Evolutionary conservation across 1,140 invertebrate species (phyloP), one percentile per base, ranked within the genome.

Genomic region (Diachasma alloeum): DNA sequence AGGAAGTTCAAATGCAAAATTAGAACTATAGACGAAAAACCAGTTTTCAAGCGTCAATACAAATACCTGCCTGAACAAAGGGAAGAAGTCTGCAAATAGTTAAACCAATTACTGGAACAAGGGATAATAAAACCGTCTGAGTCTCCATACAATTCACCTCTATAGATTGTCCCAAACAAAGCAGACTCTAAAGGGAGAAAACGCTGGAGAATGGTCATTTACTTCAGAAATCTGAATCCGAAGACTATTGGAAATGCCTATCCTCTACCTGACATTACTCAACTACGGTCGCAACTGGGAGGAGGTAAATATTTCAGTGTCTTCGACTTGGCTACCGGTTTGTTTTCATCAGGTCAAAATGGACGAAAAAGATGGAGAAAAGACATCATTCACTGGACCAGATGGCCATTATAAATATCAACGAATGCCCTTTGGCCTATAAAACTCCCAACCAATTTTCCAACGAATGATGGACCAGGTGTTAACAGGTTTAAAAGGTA

Each of bases 61-160:
- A n/a, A n/a, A n/a, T n/a, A n/a, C n/a, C n/a, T n/a, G n/a, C n/a
- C n/a, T n/a, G n/a, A 36, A 24, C 72, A 73, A n/a, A 44, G 36
- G n/a, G 72, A 22, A 31, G 72, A 73, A n/a, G 39, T 73, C 39
- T 11, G 17, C 3, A 69, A 44, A 5, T 63, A 75, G 68, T 44
- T 75, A 3, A 4, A 26, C 10, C n/a, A 42, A n/a, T 42, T 75
- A 22, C 19, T 67, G 1, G 39, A 75, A 10, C 63, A 67, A 3
- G 63, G 63, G 8, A 68, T 66, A 8, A 75, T 69, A 9, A 17
- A 24, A 26, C 17, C 42, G n/a, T 75, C 74, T 0, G 46, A 5
- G 19, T 66, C 59, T 0, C 59, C 42, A 11, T 72, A 72, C 26
- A 72, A 72, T 10, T 72, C 69, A 3, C 69, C 69, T 3, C 36